Evolutionary conservation across 2,888 invertebrate genomes (phyloP).

Genomic region (Drosophila atripex): DNA sequence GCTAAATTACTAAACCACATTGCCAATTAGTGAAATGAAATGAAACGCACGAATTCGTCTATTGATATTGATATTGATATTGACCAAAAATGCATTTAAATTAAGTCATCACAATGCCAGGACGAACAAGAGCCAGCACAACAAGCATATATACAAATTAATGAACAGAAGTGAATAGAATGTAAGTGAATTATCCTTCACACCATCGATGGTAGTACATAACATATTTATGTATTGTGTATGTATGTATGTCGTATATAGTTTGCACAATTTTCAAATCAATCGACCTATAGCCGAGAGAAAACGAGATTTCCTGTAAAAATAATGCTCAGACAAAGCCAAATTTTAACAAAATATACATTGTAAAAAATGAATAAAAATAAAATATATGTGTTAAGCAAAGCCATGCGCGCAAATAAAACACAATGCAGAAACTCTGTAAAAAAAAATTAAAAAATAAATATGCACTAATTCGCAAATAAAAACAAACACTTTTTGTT

Average conservation of each 20-base stretch:
- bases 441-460: slow-evolving; percentile 36
- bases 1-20: slow-evolving; percentile 26
- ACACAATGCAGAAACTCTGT: slow-evolving; percentile 30
- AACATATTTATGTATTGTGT: slow-evolving; percentile 20
- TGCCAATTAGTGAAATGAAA: slow-evolving; percentile 63
- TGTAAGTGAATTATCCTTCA: slow-evolving; percentile 28
- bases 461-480: slow-evolving; percentile 35
- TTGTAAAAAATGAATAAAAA: slow-evolving; percentile 60
- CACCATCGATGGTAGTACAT: slow-evolving; percentile 12
- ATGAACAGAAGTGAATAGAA: slow-evolving; percentile 47
- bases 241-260: slow-evolving; percentile 43
- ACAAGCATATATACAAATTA: slow-evolving; percentile 25
- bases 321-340: slow-evolving; percentile 68
- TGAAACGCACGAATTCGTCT: slow-evolving; percentile 26
- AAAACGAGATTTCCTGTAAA: slow-evolving; percentile 57
- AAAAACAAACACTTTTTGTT: not conserved
- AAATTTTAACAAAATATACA: slow-evolving; percentile 64
- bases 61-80: slow-evolving; percentile 56
- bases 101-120: slow-evolving; percentile 49
- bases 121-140: slow-evolving; percentile 24
- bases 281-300: slow-evolving; percentile 29
- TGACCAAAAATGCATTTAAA: slow-evolving; percentile 64
- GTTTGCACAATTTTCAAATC: slow-evolving; percentile 57
- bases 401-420: slow-evolving; percentile 13
- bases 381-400: slow-evolving; percentile 43